Percentiles rank a stretch among this genome's conserved stretches.
Conservation (phyloP, 2,888 invertebrate species). For the Cyclophora punctaria region DNA sequence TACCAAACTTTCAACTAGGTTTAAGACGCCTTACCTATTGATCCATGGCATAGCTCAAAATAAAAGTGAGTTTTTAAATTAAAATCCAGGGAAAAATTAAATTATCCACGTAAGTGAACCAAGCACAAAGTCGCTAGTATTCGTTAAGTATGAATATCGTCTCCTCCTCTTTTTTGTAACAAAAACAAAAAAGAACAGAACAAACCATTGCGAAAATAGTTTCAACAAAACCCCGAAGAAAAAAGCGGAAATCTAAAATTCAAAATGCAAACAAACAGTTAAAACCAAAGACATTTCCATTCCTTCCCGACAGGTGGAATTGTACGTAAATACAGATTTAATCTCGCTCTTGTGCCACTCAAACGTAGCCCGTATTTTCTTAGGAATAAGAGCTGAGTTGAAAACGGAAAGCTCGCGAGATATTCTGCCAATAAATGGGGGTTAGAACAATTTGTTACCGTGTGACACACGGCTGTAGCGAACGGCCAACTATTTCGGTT, state of each 20-base stretch:
- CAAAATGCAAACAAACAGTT: constrained; percentile 18
- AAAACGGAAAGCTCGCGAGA: constrained; percentile 13
- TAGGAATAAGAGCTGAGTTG: constrained; percentile 12
- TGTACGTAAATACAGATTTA: constrained; percentile 23
- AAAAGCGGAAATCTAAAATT: constrained; percentile 18
- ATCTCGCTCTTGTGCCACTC: constrained; percentile 7
- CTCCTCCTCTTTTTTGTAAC: too few species aligned
- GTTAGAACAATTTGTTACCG: constrained; percentile 46
- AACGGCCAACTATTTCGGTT: too few species aligned
- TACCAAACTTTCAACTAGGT: too few species aligned
- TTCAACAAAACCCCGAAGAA: background rate
- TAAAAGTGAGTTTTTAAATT: too few species aligned
- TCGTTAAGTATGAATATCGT: too few species aligned
- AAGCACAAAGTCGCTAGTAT: too few species aligned
- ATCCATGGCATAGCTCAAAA: too few species aligned
- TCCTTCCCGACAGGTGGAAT: constrained; percentile 21
- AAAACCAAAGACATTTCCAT: constrained; percentile 21
- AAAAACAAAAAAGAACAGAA: too few species aligned
- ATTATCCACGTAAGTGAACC: too few species aligned
- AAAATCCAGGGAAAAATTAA: too few species aligned
- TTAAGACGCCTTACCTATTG: too few species aligned
- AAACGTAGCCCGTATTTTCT: constrained; percentile 14
- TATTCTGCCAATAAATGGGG: constrained; percentile 44
- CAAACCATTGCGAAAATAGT: too few species aligned
- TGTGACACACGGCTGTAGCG: constrained; percentile 31